These are phyloP conservation scores for Rousettus leschenaultii DNA, from an alignment of 2,113 vertebrate species.

Conservation along the genomic window DNA sequence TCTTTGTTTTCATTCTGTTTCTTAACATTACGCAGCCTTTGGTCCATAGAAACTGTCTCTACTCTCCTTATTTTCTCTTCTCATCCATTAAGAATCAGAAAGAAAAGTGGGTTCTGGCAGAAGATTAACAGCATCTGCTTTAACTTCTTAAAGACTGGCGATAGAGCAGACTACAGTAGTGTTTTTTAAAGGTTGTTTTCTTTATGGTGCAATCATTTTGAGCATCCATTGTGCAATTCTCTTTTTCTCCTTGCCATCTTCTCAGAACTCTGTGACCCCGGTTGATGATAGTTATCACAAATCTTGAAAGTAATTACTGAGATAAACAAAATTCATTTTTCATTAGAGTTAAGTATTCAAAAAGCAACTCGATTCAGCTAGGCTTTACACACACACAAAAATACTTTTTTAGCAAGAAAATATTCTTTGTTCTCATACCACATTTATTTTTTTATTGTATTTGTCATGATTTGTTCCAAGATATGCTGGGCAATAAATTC, in stretches of 20 bases:
- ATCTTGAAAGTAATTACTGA: not conserved
- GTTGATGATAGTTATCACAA: not conserved
- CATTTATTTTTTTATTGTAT: not conserved
- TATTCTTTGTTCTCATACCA: not conserved
- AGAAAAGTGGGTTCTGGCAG: not conserved
- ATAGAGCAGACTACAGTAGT: not conserved
- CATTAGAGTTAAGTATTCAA: not conserved
- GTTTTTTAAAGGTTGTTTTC: not conserved
- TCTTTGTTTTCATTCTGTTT: not conserved
- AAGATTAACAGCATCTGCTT: not conserved
- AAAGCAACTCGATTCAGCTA: not conserved
- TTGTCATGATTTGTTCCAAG: not conserved
- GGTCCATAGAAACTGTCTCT: not conserved
- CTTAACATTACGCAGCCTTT: not conserved
- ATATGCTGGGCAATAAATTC: not conserved
- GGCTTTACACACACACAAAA: not conserved
- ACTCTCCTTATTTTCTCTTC: not conserved
- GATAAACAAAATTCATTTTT: not conserved
- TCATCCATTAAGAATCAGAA: not conserved
- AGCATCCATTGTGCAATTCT: not conserved
- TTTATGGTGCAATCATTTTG: not conserved
- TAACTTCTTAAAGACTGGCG: not conserved
- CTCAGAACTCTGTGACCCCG: not conserved
- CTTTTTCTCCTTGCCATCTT: not conserved
- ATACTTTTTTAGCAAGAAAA: not conserved